Conservation (phyloP, 1,140 invertebrate species). For the Riptortus pedestris region DNA sequence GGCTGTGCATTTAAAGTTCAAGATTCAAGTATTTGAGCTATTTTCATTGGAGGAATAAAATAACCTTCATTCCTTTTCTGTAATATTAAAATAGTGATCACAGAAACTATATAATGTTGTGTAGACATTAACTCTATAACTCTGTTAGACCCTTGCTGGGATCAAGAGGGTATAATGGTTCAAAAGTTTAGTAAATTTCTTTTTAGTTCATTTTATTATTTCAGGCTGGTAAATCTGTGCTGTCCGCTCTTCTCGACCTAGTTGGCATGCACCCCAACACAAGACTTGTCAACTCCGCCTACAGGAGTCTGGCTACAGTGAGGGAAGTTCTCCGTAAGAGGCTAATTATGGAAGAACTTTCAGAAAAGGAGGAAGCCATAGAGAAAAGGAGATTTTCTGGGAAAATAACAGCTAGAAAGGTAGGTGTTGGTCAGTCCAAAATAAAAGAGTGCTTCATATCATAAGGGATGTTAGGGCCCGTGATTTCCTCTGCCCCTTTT, state of each 20-base stretch:
- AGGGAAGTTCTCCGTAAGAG: slow-evolving; percentile 49
- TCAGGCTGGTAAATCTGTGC: slow-evolving; percentile 70
- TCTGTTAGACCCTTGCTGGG: no score
- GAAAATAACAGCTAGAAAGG: slow-evolving; percentile 2
- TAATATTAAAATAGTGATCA: no score
- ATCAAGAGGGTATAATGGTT: no score
- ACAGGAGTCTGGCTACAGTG: slow-evolving; percentile 56
- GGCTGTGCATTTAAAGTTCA: no score
- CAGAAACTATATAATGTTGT: no score
- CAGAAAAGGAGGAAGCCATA: background rate
- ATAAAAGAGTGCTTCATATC: background rate
- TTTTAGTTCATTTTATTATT: slow-evolving; percentile 37
- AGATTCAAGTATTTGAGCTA: no score
- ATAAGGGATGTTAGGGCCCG: background rate
- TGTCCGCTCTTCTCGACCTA: slow-evolving; percentile 70
- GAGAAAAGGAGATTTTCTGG: slow-evolving; percentile 3
- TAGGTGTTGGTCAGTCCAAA: slow-evolving; percentile 11
- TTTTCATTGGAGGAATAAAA: no score
- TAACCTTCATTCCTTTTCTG: no score
- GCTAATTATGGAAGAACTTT: slow-evolving; percentile 19
- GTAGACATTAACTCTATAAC: no score
- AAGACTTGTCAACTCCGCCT: slow-evolving; percentile 64
- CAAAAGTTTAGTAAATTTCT: no score
- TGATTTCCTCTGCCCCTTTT: background rate
- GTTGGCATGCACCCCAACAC: slow-evolving; percentile 69